Evolutionary conservation across 2,113 vertebrate species (phyloP).

Genomic region (Austrofundulus limnaeus): DNA sequence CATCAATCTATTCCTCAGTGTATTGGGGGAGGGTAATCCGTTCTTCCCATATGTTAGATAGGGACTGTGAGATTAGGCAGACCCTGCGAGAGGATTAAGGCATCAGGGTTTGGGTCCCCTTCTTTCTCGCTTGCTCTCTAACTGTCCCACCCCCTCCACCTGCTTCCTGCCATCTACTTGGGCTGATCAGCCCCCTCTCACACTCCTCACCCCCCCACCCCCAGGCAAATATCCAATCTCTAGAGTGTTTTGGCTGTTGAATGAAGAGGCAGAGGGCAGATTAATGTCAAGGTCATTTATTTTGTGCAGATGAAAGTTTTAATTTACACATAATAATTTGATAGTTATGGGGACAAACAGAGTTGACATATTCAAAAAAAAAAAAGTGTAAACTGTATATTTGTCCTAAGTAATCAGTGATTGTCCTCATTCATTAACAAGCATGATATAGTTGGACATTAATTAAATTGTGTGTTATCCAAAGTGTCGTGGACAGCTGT

Average conservation of each 20-base stretch:
- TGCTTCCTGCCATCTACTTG: constrained; percentile 34
- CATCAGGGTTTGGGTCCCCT: constrained; percentile 45
- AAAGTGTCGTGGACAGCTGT: constrained; percentile 24
- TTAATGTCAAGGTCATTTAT: constrained; percentile 49
- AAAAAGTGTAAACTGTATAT: neutral
- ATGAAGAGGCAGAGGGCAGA: constrained; percentile 48
- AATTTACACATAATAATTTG: constrained; percentile 29
- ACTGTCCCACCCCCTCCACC: constrained; percentile 19
- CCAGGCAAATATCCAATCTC: constrained; percentile 46
- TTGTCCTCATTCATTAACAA: neutral
- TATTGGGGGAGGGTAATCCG: constrained; percentile 71
- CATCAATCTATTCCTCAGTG: constrained; percentile 28
- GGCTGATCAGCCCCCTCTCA: constrained; percentile 33
- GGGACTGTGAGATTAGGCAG: constrained; percentile 69
- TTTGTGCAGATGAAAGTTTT: constrained; percentile 29
- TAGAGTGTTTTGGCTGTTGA: constrained; percentile 47
- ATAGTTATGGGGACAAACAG: neutral
- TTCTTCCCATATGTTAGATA: constrained; percentile 71
- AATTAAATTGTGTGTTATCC: constrained; percentile 31
- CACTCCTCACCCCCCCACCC: constrained; percentile 33
- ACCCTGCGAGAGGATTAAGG: constrained; percentile 71
- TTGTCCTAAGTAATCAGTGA: neutral
- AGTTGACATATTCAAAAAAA: neutral
- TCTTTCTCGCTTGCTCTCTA: constrained; percentile 53
- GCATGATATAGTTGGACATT: constrained; percentile 7